Conservation (phyloP, 2,113 vertebrate genomes). For the Antennarius striatus region DNA sequence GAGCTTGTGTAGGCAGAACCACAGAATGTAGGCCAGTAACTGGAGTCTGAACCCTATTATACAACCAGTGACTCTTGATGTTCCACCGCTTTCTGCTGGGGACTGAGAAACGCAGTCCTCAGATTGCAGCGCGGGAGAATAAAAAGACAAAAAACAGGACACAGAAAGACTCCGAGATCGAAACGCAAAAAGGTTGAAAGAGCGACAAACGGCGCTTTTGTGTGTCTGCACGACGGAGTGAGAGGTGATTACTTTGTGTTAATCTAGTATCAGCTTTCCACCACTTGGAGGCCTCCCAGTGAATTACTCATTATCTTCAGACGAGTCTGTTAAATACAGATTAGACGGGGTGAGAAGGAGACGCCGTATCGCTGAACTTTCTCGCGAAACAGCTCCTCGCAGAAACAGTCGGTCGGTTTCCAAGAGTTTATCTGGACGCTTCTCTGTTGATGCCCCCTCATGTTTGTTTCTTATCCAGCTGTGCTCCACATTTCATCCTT, state of each 20-base stretch:
- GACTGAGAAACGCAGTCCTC: slow-evolving; percentile 21
- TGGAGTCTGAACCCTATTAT: slow-evolving; percentile 7
- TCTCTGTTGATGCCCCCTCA: slow-evolving; percentile 19
- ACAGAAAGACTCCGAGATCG: slow-evolving; percentile 9
- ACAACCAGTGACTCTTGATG: slow-evolving; percentile 3
- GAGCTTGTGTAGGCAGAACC: slow-evolving; percentile 16
- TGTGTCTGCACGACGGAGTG: slow-evolving; percentile 26
- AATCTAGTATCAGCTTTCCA: slow-evolving; percentile 71
- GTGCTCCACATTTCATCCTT: slow-evolving; percentile 52
- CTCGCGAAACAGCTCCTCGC: slow-evolving; percentile 34
- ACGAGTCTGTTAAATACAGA: slow-evolving; percentile 70
- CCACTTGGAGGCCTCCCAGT: slow-evolving; percentile 55
- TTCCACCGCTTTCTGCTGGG: slow-evolving; percentile 12
- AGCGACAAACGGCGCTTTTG: slow-evolving; percentile 6
- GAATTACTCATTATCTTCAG: slow-evolving; percentile 63
- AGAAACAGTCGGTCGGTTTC: slow-evolving; percentile 36
- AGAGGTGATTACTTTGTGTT: slow-evolving; percentile 66
- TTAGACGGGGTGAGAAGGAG: slow-evolving; percentile 47
- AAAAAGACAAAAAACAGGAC: slow-evolving; percentile 1
- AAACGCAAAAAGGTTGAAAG: slow-evolving; percentile 15
- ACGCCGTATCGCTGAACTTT: slow-evolving; percentile 46
- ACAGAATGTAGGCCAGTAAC: slow-evolving; percentile 18
- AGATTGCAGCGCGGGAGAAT: slow-evolving; percentile 16
- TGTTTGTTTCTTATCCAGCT: slow-evolving; percentile 53
- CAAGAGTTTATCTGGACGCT: slow-evolving; percentile 30